phyloP scores from a whole-genome alignment of 2,113 vertebrate genomes.

The Spea bombifrons region DNA sequence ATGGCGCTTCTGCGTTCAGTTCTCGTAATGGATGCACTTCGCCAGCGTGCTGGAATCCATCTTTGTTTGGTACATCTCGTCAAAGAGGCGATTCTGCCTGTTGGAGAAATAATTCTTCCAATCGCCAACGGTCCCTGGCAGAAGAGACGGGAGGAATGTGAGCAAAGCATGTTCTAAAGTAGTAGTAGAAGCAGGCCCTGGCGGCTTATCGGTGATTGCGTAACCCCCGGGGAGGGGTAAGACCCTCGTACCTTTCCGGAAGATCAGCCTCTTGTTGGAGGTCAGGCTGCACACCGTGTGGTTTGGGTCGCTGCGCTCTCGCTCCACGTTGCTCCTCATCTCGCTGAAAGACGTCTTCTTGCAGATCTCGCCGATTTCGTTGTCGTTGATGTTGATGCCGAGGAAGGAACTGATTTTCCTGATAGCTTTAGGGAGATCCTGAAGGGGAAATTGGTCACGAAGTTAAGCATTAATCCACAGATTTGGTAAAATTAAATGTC shows the following conservation, averaged over 20 bases:
- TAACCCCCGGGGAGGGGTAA: no score
- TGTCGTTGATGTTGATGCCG: slow-evolving; percentile 50
- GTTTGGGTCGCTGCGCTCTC: slow-evolving; percentile 53
- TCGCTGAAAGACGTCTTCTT: slow-evolving; percentile 60
- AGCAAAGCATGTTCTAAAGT: background rate
- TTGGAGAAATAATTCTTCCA: slow-evolving; percentile 74
- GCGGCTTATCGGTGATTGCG: background rate
- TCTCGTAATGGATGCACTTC: slow-evolving; percentile 57
- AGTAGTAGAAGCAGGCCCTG: accelerated
- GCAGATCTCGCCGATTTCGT: slow-evolving; percentile 57
- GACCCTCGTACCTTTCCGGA: slow-evolving; percentile 58
- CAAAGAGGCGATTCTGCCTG: slow-evolving; percentile 66
- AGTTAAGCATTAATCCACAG: no score
- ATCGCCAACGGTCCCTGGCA: slow-evolving; percentile 65
- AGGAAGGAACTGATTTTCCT: slow-evolving; percentile 62
- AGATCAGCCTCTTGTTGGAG: slow-evolving; percentile 59
- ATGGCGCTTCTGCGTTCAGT: slow-evolving; percentile 37
- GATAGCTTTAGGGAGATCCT: slow-evolving; percentile 62
- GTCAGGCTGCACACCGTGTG: slow-evolving; percentile 62
- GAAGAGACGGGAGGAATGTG: background rate
- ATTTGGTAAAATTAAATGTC: no score
- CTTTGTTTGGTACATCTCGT: slow-evolving; percentile 66
- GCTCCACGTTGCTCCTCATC: slow-evolving; percentile 63
- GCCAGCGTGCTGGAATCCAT: slow-evolving; percentile 69
- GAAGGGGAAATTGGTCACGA: slow-evolving; percentile 5